Percentiles rank a stretch among this genome's conserved stretches.
These are phyloP conservation scores for Galeopsomyia nigrocyanea DNA, from an alignment of 2,888 invertebrate species.

Conservation along the genomic window DNA sequence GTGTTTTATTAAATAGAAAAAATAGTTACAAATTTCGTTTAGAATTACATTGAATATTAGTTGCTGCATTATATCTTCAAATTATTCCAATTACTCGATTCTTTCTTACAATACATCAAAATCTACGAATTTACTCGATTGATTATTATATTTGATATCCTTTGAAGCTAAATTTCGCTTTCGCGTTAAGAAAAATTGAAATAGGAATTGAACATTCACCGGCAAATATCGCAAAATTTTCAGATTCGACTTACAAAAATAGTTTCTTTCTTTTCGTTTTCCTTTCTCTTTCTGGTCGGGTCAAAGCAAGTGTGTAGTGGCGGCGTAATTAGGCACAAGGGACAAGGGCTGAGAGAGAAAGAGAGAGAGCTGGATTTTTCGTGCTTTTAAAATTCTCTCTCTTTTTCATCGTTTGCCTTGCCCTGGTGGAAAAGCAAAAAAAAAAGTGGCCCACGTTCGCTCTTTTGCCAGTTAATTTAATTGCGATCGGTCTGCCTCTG, in stretches of 20 bases:
- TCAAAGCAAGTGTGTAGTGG: constrained; percentile 2
- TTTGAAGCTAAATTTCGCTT: no score
- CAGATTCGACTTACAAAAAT: not conserved
- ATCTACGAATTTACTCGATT: no score
- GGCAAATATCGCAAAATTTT: not conserved
- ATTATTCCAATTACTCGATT: no score
- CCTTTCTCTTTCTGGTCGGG: not conserved
- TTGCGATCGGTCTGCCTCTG: constrained; percentile 22
- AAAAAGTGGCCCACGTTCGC: not conserved
- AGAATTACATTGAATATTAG: no score
- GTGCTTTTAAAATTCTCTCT: constrained; percentile 19
- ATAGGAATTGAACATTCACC: no score
- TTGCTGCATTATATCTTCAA: no score
- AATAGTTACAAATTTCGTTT: no score
- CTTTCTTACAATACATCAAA: no score
- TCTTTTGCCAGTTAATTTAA: constrained; percentile 27
- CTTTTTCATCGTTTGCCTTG: not conserved
- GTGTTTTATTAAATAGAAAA: no score
- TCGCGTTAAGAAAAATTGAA: no score
- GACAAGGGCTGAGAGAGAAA: no score
- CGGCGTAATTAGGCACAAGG: constrained; percentile 1
- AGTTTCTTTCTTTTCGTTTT: not conserved
- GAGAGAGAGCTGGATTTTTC: constrained; percentile 2
- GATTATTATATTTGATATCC: no score
- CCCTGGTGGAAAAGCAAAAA: not conserved